A percentile compares a stretch with the other conserved stretches of the same genome.
These are phyloP conservation scores for Daubentonia madagascariensis DNA, from an alignment of 2,113 vertebrate species.

Conservation along the genomic window DNA sequence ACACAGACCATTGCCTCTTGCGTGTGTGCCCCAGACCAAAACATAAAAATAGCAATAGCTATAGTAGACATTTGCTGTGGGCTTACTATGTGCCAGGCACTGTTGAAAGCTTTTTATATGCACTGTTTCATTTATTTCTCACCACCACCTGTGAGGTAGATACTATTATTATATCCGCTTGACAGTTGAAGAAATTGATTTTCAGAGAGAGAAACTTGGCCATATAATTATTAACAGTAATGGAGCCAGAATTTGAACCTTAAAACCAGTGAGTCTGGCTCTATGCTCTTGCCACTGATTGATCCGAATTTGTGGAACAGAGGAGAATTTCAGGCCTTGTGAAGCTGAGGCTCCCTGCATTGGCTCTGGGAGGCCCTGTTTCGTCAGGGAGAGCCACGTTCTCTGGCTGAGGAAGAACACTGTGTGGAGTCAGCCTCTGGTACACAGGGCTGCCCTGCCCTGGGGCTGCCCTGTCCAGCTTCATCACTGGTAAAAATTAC, in stretches of 20 bases:
- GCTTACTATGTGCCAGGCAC: background rate
- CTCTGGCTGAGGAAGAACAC: background rate
- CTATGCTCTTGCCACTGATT: background rate
- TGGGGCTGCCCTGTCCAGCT: no score
- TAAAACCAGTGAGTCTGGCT: background rate
- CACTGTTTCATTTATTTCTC: background rate
- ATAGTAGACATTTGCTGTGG: no score
- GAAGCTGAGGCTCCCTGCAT: no score
- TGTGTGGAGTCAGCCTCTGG: background rate
- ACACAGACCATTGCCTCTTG: rapidly evolving
- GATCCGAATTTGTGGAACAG: background rate
- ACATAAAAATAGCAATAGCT: background rate
- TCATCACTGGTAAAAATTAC: background rate
- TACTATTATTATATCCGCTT: background rate
- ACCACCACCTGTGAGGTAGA: background rate
- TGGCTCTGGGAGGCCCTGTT: background rate
- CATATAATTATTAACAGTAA: background rate
- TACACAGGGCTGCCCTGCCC: background rate
- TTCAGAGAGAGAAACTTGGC: background rate
- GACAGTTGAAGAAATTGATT: background rate
- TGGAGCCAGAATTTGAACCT: background rate
- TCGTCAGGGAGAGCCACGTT: background rate
- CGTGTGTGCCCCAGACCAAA: background rate
- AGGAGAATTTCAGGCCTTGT: rapidly evolving
- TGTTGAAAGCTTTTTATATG: background rate